Base-by-base conservation (phyloP, 1,140 invertebrate species). In the Choristoneura fumiferana region DNA sequence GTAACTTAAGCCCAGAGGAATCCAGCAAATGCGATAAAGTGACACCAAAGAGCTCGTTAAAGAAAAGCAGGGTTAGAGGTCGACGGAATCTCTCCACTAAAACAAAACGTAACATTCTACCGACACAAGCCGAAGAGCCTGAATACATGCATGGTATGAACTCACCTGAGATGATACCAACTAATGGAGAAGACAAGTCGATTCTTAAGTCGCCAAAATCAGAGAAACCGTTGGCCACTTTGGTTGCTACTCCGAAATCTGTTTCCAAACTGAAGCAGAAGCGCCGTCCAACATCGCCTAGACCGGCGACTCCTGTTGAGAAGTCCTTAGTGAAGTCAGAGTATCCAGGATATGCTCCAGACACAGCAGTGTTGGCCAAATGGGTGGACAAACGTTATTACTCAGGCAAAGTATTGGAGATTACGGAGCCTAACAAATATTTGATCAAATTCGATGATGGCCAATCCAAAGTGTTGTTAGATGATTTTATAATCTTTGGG, bases 331-430 rank as follows among this genome's bases (percentile, higher is more conserved):
- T 81, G 0, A 89, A 89, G 54, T 62, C 65, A 0, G 86, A 89
- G 63, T 87, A 86, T 18, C 74, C 82, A 2, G 86, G 81, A 0
- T 82, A 69, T 55, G 55, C 84, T 0, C 81, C 90, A 0, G 91
- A 91, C 0, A 91, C 90, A 4, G 73, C 89, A 0, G 92, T 92
- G 0, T 86, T 93, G 49, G 92, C 92, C 0, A 92, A 92, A 76
- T 93, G 92, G 92, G 90, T 91, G 0, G 92, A 93, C 55, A 92
- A 92, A 59, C 89, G 91, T 40, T 93, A 92, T 64, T 93, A 93
- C 62, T 91, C 92, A 0, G 92, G 92, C 0, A 90, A 71, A 67
- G 90, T 93, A 0, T 67, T 81, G 8, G 83, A 89, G 67, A 88
- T 90, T 6, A 90, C 89, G 0, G 80, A 91, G 4, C 90, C 90